Evolutionary conservation across 2,797 vertebrate genomes (phyloP).

Genomic region (Borostomias antarcticus): DNA sequence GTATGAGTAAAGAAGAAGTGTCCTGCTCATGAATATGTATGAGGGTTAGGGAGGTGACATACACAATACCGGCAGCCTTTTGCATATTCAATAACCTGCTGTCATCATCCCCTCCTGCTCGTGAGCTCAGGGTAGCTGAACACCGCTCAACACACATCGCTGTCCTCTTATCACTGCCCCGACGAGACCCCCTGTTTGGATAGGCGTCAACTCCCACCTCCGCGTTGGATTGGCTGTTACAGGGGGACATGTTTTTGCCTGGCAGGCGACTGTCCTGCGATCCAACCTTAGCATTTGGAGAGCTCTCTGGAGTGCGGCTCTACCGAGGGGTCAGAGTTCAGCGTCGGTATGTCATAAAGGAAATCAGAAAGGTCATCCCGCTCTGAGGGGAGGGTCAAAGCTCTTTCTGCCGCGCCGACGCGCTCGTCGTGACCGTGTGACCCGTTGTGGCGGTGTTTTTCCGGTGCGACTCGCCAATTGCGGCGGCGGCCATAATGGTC

Average conservation of each 20-base stretch:
- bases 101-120: slow-evolving; percentile 18
- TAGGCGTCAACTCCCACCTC: not conserved
- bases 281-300: not conserved
- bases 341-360: not conserved
- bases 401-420: not conserved
- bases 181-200: not conserved
- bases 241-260: not conserved
- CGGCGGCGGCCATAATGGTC: not conserved
- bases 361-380: not conserved
- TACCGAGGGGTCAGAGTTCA: not conserved
- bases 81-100: slow-evolving; percentile 24
- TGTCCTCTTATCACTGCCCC: slow-evolving; percentile 14
- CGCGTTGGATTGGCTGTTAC: not conserved
- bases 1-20: slow-evolving; percentile 13
- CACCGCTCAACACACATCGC: slow-evolving; percentile 20
- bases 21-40: slow-evolving; percentile 19
- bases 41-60: slow-evolving; percentile 22
- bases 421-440: no score
- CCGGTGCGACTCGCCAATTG: not conserved
- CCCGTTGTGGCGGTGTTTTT: not conserved
- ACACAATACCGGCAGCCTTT: slow-evolving; percentile 27
- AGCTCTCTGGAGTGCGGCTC: not conserved
- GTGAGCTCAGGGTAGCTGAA: slow-evolving; percentile 28
- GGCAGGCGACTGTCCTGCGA: not conserved
- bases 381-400: not conserved